Percentiles rank a stretch among this genome's conserved stretches.
Conservation (phyloP, 1,140 invertebrate genomes). For the Diorhabda elongata region DNA sequence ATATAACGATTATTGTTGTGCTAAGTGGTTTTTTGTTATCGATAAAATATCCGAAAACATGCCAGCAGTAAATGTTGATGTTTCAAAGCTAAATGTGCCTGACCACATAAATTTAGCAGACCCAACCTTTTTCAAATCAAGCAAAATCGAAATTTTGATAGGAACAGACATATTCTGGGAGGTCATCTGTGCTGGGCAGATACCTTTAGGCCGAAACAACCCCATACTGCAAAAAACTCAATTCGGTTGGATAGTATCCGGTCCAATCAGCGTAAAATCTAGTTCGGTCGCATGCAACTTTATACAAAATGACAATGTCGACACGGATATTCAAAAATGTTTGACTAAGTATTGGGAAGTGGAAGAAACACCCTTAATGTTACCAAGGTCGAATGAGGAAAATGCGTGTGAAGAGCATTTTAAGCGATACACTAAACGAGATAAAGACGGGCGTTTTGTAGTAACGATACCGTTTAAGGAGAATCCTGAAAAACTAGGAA, state of each 20-base stretch:
- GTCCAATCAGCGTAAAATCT: no score
- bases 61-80: slow-evolving; percentile 13
- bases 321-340: no score
- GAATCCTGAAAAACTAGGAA: slow-evolving; percentile 9
- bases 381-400: neutral
- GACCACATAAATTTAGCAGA: slow-evolving; percentile 32
- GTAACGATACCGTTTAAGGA: slow-evolving; percentile 21
- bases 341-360: slow-evolving; percentile 10
- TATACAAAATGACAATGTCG: no score
- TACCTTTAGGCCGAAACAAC: no score
- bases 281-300: no score
- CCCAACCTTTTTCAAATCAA: slow-evolving; percentile 27
- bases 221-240: no score
- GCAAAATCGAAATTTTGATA: slow-evolving; percentile 11
- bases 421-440: neutral
- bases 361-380: neutral
- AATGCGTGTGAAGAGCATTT: slow-evolving; percentile 7
- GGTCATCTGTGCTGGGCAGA: no score
- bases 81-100: slow-evolving; percentile 21
- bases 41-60: slow-evolving; percentile 15
- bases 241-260: no score
- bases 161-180: no score
- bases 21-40: slow-evolving; percentile 20
- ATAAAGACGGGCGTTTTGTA: slow-evolving; percentile 14
- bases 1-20: slow-evolving; percentile 11